Percentiles rank a stretch among this genome's conserved stretches.
Conservation (phyloP, 2,113 vertebrate species). For the Nibea coibor region DNA sequence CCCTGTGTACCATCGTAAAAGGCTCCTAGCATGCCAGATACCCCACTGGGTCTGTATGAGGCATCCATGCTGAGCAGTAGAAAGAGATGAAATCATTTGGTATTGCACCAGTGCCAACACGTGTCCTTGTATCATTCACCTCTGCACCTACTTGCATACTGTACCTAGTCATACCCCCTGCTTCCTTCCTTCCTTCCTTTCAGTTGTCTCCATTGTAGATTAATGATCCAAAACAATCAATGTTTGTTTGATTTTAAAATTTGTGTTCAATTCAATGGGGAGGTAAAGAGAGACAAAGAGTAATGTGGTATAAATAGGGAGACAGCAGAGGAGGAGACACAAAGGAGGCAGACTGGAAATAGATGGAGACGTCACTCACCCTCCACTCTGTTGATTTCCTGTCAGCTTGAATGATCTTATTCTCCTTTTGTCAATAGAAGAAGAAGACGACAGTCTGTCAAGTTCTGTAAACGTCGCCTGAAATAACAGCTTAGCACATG, state of each 20-base stretch:
- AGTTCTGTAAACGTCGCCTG: neutral
- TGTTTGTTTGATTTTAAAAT: neutral
- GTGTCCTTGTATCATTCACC: conserved; percentile 3
- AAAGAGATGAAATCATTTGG: conserved; percentile 34
- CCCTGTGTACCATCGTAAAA: neutral
- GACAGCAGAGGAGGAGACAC: neutral
- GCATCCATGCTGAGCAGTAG: conserved; percentile 24
- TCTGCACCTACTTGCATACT: neutral
- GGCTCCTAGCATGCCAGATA: conserved; percentile 18
- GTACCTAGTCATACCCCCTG: neutral
- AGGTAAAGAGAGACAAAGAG: neutral
- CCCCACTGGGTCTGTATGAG: conserved; percentile 37
- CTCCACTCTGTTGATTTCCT: conserved; percentile 51
- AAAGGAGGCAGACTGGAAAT: conserved; percentile 20
- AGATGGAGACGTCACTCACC: conserved; percentile 26
- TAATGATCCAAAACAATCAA: conserved; percentile 15
- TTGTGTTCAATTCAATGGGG: neutral
- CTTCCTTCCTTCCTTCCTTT: neutral
- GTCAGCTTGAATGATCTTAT: conserved; percentile 48
- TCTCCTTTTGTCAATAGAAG: conserved; percentile 19
- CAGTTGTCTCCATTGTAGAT: neutral
- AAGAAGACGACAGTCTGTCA: conserved; percentile 14
- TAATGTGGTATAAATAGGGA: neutral
- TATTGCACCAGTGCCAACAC: neutral
- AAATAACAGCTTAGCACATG: conserved; percentile 6